A percentile compares a stretch with the other conserved stretches of the same genome.
These are phyloP conservation scores for Perca flavescens DNA, from an alignment of 2,113 vertebrate genomes.

Conservation along the genomic window DNA sequence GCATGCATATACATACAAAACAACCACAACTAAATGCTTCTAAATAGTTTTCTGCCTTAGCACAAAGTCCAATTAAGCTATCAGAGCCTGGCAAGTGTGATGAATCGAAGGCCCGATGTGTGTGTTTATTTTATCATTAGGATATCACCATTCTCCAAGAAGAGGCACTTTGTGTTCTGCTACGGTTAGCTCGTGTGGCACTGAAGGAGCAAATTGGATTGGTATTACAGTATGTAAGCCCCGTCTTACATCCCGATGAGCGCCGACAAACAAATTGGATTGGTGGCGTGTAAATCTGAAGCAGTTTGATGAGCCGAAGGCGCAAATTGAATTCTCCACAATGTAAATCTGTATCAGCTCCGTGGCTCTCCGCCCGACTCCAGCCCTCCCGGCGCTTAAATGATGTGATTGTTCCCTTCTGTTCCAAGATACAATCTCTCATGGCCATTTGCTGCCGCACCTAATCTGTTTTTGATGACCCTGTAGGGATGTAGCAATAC, in stretches of 20 bases:
- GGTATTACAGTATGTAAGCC: constrained; percentile 78
- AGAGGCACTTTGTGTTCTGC: constrained; percentile 61
- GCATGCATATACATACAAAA: constrained; percentile 10
- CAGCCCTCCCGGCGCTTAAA: constrained; percentile 80
- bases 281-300: constrained; percentile 82
- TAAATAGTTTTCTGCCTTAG: constrained; percentile 29
- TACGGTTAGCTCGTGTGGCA: constrained; percentile 77
- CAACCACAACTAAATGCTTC: constrained; percentile 14
- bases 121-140: constrained; percentile 79
- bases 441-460: constrained; percentile 84
- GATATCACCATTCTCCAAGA: constrained; percentile 31
- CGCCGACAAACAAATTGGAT: constrained; percentile 90
- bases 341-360: constrained; percentile 89
- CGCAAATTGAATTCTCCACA: constrained; percentile 92
- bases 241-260: constrained; percentile 71
- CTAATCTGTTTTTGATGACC: constrained; percentile 87
- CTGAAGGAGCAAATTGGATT: constrained; percentile 92
- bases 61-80: constrained; percentile 64
- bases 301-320: constrained; percentile 83
- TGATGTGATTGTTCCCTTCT: constrained; percentile 86
- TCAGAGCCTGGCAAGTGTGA: constrained; percentile 40
- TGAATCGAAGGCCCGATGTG: constrained; percentile 51
- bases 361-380: constrained; percentile 71
- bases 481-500: constrained; percentile 81
- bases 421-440: constrained; percentile 81